Evolutionary conservation across 2,888 invertebrate species (phyloP).

Genomic region (Tryphoninae sp.): DNA sequence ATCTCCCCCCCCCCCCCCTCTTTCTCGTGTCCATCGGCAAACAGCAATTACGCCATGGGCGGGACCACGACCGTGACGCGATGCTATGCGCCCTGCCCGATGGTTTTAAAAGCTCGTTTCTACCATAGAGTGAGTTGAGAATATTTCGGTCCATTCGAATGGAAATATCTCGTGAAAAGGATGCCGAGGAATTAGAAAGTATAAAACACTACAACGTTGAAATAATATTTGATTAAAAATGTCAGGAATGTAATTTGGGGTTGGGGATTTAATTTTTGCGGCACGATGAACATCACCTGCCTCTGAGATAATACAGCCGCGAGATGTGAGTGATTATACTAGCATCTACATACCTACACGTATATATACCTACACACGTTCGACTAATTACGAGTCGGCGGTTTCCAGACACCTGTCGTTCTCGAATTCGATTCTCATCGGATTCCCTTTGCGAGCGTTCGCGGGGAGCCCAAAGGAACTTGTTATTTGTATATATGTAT

Average conservation of each 20-base stretch:
- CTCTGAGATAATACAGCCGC: slow-evolving; percentile 27
- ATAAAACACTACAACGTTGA: background rate
- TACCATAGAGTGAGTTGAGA: slow-evolving; percentile 12
- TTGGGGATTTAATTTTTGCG: slow-evolving; percentile 34
- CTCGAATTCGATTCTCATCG: slow-evolving; percentile 53
- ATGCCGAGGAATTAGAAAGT: background rate
- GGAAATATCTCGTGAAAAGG: slow-evolving; percentile 16
- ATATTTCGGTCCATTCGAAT: slow-evolving; percentile 37
- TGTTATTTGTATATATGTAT: background rate
- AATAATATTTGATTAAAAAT: slow-evolving; percentile 13
- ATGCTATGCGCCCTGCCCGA: slow-evolving; percentile 11
- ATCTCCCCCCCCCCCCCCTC: slow-evolving; percentile 17
- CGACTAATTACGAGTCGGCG: slow-evolving; percentile 52
- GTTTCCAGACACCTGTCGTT: slow-evolving; percentile 56
- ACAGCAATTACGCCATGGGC: slow-evolving; percentile 63
- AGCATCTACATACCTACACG: background rate
- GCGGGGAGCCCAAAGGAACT: background rate
- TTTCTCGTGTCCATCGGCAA: slow-evolving; percentile 45
- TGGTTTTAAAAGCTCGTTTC: slow-evolving; percentile 49
- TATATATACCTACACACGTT: slow-evolving; percentile 22
- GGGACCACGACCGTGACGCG: slow-evolving; percentile 57
- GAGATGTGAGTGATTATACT: slow-evolving; percentile 42
- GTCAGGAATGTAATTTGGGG: background rate
- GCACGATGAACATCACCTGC: slow-evolving; percentile 44
- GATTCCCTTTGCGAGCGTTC: slow-evolving; percentile 18